Evolutionary conservation across 2,888 invertebrate species (phyloP), one percentile per base, ranked within the genome.

Genomic region (Phengaris alcon): DNA sequence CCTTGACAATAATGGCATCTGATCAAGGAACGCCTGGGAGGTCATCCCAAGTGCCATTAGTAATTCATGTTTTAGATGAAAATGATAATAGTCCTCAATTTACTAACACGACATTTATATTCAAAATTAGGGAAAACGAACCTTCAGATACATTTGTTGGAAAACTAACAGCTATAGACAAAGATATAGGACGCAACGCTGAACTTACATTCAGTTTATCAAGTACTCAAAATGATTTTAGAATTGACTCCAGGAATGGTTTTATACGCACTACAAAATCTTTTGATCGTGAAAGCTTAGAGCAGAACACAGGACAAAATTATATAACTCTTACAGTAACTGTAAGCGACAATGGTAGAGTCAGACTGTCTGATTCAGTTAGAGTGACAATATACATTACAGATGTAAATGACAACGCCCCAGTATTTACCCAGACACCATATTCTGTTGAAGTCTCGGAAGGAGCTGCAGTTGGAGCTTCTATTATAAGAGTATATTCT

Each of bases 11-110:
- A 54, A 95, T 96, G 51, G 98, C 97, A 2, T 95, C 94, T 75
- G 99, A 99, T 88, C 95, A 96, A 75, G 98, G 97, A 0, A 91
- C 88, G 79, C 98, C 96, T 57, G 94, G 95, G 68, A 95, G 96
- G 84, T 97, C 96, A 74, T 98, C 98, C 0, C 95, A 96, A 73
- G 98, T 98, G 3, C 97, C 98, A 8, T 97, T 99, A 2, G 97
- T 98, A 22, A 96, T 99, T 78, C 98, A 98, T 85, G 96, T 99
- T 44, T 96, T 98, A 78, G 99, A 99, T 90, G 98, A 99, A 90
- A 99, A 99, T 88, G 99, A 99, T 90, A 98, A 99, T 87, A 95
- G 96, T 52, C 99, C 99, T 0, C 95, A 96, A 85, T 99, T 99
- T 89, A 96, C 96, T 3, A 98, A 99, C 82, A 95, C 96, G 52